A percentile compares a stretch with the other conserved stretches of the same genome.
phyloP scores from a whole-genome alignment of 2,888 invertebrate species.

The Linyphia triangularis region DNA sequence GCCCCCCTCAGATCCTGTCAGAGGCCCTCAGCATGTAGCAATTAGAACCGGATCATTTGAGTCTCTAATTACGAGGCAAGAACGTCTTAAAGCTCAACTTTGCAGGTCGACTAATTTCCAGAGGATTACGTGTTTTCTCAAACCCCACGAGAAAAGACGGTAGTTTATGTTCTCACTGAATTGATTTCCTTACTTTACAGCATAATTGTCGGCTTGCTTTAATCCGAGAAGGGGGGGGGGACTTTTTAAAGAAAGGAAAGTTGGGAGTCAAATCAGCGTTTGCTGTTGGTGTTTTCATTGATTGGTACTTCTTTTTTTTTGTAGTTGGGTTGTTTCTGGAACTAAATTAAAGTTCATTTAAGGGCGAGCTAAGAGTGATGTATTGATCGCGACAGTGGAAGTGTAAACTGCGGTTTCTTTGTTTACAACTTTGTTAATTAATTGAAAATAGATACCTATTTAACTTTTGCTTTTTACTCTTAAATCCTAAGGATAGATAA shows the following conservation, averaged over 20 bases:
- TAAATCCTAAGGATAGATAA: too few species aligned
- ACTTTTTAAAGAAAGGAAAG: not conserved
- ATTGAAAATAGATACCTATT: too few species aligned
- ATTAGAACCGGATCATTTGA: slow-evolving; percentile 64
- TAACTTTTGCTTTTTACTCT: too few species aligned
- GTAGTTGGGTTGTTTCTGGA: too few species aligned
- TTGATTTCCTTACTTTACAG: not conserved
- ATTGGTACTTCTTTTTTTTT: not conserved
- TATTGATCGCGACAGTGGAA: too few species aligned
- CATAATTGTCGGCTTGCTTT: not conserved
- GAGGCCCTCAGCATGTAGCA: slow-evolving; percentile 43
- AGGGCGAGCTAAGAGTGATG: too few species aligned
- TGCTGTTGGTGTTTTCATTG: not conserved
- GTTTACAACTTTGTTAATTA: too few species aligned
- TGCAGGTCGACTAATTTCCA: slow-evolving; percentile 34
- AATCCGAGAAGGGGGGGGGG: not conserved
- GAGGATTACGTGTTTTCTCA: slow-evolving; percentile 47
- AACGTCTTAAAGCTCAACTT: slow-evolving; percentile 32
- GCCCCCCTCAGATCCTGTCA: slow-evolving; percentile 12
- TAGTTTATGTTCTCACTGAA: not conserved
- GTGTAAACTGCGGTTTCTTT: too few species aligned
- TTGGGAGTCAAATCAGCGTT: not conserved
- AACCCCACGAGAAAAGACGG: not conserved
- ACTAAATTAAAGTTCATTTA: too few species aligned
- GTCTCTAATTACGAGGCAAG: slow-evolving; percentile 51